Base-by-base conservation (phyloP, 1,140 invertebrate genomes). In the Tetramorium alpestre region DNA sequence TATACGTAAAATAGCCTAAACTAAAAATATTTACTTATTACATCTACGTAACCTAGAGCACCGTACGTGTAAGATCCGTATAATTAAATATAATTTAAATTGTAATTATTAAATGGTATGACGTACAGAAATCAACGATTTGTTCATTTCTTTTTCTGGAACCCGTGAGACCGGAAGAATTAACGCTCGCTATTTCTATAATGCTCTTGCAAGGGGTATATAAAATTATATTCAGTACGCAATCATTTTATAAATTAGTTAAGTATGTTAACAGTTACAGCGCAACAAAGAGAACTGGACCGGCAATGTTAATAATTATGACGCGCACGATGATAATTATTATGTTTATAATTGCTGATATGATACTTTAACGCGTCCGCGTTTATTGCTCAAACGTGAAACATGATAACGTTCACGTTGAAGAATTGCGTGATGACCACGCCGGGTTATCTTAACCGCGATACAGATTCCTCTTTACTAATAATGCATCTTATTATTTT, bases 61-160 rank as follows among this genome's bases (percentile, higher is more conserved):
- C 94, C 94, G 92, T 95, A 95, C 92, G 94, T 93, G 94, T 94
- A 95, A 94, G 94, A 92, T 93, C 65, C 92, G 92, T 93, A 95
- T 95, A 94, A 95, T 95, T 95, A 94, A 49, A 69, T 95, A 95
- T 95, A 95, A 95, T 95, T 95, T 94, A 95, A 95, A 95, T 94
- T 95, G 94, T 95, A 95, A 95, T 95, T 95, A 95, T 95, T 95
- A 95, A 95, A 95, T 95, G 94, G 94, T 95, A 95, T 95, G 94
- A 94, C 94, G 93, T 95, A 91, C 90, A 90, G 91, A 87, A 87
- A 84, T 72, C 81, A 51, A 6, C 56, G 2, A 18, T 4, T 33
- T 64, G 82, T 49, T 51, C 18, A 58, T 41, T 89, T 56, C 86
- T 78, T 69, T 47, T 88, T 51, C 81, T 47, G 3, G 22, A 60